These are phyloP conservation scores for Cherax quadricarinatus DNA, from an alignment of 1,140 invertebrate genomes.

Conservation along the genomic window DNA sequence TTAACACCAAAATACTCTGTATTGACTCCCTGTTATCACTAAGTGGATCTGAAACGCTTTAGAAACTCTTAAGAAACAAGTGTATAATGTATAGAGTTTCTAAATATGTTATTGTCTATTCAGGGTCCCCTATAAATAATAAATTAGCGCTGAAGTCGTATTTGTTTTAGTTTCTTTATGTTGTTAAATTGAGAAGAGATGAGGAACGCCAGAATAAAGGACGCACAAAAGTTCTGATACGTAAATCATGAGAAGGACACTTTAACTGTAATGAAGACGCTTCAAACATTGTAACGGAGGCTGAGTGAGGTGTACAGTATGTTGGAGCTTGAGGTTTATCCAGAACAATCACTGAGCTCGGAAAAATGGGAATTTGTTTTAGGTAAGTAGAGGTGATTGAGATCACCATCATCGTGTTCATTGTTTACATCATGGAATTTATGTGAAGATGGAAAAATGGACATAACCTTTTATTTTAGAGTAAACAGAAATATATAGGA, in stretches of 20 bases:
- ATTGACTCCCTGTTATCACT: constrained; percentile 26
- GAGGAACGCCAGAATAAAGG: constrained; percentile 55
- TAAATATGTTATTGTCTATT: not conserved
- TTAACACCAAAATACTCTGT: constrained; percentile 35
- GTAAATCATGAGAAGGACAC: constrained; percentile 54
- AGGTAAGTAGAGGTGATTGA: constrained; percentile 81
- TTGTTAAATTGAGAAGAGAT: constrained; percentile 70
- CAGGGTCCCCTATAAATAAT: constrained; percentile 47
- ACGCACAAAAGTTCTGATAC: constrained; percentile 57
- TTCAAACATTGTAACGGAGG: constrained; percentile 50
- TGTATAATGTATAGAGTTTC: not conserved
- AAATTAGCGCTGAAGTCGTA: constrained; percentile 12
- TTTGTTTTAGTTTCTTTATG: constrained; percentile 69
- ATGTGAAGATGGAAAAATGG: not conserved
- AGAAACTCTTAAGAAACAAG: not conserved
- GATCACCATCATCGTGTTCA: not conserved
- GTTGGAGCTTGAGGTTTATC: constrained; percentile 96
- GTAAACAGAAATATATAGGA: no score
- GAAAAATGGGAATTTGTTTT: constrained; percentile 98
- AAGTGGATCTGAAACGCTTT: not conserved
- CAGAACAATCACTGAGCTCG: constrained; percentile 95
- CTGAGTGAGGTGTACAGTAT: constrained; percentile 78
- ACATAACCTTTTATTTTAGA: not conserved
- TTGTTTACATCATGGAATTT: not conserved
- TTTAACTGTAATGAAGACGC: constrained; percentile 58